Base-by-base conservation (phyloP, 2,113 vertebrate species). In the Charadrius vociferus region DNA sequence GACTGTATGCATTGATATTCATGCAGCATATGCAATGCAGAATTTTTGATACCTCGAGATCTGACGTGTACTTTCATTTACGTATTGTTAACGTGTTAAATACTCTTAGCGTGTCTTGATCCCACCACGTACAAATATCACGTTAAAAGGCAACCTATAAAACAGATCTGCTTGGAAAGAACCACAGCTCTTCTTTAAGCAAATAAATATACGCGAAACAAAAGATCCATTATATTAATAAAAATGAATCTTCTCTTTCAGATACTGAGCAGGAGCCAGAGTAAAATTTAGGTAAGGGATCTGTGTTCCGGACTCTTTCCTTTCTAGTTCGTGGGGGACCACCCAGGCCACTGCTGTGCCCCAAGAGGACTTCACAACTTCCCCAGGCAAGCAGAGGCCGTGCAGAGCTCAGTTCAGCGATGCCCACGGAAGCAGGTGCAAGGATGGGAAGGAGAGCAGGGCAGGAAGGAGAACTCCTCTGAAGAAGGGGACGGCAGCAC, bases 361-460 rank as follows among this genome's bases (percentile, higher is more conserved):
- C 65, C 59, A 41, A 19, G n/a, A 88, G 37, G 52, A 20, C 5
- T 1, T 18, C 43, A 36, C 50, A 37, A 14, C 77, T 30, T 71
- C 36, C 36, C 29, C 82, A 47, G 65, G 45, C 3, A 13, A 52
- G 17, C 37, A 58, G 50, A 66, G 65, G 37, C 75, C 0, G 1
- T 19, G 52, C 74, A 71, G 23, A 88, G 39, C 59, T 88, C 21
- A 0, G 70, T 55, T 82, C 80, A 77, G 78, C 1, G 32, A 79
- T 39, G 82, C 43, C 71, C 61, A 27, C 0, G 10, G 4, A 39
- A 85, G 23, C 0, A 2, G 43, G 61, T 0, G 7, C 7, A 30
- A 81, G 14, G 30, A 62, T 24, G 55, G 47, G 36, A 79, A 94
- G n/a, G 18, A 53, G n/a, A 91, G 53, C n/a, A 52, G 43, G 39